phyloP scores from a whole-genome alignment of 2,113 vertebrate species.

The Pristiophorus japonicus region DNA sequence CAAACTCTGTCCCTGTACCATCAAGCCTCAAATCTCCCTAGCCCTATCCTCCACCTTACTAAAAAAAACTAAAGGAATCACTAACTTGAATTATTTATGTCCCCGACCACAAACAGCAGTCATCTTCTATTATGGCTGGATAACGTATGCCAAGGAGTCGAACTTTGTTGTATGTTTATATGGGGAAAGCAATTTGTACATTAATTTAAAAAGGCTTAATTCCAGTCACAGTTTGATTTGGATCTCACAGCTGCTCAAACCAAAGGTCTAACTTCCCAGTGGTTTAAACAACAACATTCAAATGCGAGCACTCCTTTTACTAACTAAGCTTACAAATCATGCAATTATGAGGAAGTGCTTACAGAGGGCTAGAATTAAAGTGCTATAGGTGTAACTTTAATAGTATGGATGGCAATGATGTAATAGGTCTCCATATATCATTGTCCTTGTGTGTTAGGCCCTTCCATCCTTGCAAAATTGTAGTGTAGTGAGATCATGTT shows the following conservation, averaged over 20 bases:
- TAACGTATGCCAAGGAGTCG: background rate
- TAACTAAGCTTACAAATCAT: background rate
- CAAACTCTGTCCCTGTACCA: background rate
- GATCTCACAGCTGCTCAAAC: background rate
- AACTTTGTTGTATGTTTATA: background rate
- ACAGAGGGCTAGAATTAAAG: background rate
- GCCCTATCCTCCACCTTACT: background rate
- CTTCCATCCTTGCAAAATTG: background rate
- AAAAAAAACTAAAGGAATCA: background rate
- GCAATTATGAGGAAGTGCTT: background rate
- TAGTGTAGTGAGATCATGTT: background rate
- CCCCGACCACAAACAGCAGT: background rate
- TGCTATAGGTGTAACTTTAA: background rate
- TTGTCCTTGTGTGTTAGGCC: background rate
- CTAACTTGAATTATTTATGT: background rate
- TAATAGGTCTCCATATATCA: background rate
- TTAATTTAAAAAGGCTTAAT: background rate
- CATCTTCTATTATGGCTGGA: background rate
- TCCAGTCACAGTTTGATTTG: background rate
- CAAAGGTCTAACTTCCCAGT: background rate
- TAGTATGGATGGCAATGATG: background rate
- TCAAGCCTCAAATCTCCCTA: background rate
- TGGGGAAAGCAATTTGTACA: background rate
- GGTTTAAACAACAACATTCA: background rate
- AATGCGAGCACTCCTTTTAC: background rate